Base-by-base conservation (phyloP, 2,797 vertebrate species). In the Hydrophis major region DNA sequence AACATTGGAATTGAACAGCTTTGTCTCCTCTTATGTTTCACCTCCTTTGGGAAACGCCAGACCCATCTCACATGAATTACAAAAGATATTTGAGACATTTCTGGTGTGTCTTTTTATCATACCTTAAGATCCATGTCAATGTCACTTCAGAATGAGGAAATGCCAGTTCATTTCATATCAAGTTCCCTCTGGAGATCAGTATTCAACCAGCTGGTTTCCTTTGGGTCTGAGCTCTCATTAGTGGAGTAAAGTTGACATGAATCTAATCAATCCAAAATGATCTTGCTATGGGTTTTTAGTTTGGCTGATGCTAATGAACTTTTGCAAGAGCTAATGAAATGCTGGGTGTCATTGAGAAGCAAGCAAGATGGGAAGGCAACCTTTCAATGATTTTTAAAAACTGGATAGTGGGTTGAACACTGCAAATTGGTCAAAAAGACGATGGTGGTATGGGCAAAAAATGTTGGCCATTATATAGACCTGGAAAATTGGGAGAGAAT, bases 211-310 rank as follows among this genome's bases (percentile, higher is more conserved):
- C 20, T 91, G 83, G 50, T 61, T 91, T 92, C 28, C 63, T 5
- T 50, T 69, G 86, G 25, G 57, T 89, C 57, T 86, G 47, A 59
- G 37, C 27, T 55, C 22, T 61, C 12, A 83, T 86, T 59, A 50
- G 3, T 63, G 27, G 57, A 89, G 22, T 89, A 22, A 89, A 86
- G 83, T 55, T 92, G 92, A 86, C 47, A 86, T 89, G 28, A 47
- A 92, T 89, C 47, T 63, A 86, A 89, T 89, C 50, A 89, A 61
- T 86, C 74, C 47, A 92, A 42, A 89, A 92, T 60, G 88, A 92
- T 37, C 12, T 92, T 60, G 56, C 88, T 47, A 61, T 6, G 53
- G 56, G 83, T 89, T n/a, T 89, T 86, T 92, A 32, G n/a, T 83
- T 50, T 47, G 11, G 32, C 28, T 89, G 3, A 53, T 56, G 20